A percentile compares a stretch with the other conserved stretches of the same genome.
Conservation (phyloP, 23 tunicate species). For the Halocynthia aurantium region DNA sequence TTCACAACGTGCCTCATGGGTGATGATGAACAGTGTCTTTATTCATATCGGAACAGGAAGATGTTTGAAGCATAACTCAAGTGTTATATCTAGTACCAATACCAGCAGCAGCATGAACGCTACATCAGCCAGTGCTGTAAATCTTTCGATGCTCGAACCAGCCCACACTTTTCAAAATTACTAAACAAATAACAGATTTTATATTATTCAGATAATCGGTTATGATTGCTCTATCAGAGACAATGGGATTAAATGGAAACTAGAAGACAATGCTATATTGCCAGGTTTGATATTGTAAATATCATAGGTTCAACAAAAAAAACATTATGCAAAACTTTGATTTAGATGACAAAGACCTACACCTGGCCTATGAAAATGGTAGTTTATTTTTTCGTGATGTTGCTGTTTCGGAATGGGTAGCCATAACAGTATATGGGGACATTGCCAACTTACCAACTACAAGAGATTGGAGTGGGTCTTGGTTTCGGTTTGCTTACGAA, state of each 20-base stretch:
- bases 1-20: neutral
- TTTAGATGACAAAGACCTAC: neutral
- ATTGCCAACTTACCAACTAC: slow-evolving; percentile 4
- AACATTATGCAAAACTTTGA: too few species aligned
- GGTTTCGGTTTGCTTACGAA: slow-evolving; percentile 9
- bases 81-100: too few species aligned
- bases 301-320: neutral
- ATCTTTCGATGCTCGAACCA: too few species aligned
- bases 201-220: neutral
- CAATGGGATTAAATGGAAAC: neutral
- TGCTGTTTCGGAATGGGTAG: slow-evolving; percentile 15
- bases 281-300: neutral
- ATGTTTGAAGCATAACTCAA: neutral
- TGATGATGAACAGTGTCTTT: neutral
- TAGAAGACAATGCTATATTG: neutral
- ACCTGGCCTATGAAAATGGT: slow-evolving; percentile 6
- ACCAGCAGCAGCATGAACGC: too few species aligned
- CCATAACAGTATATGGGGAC: slow-evolving; percentile 13
- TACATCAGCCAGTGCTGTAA: too few species aligned
- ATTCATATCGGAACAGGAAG: neutral
- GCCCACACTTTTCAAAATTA: neutral
- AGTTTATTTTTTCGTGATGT: slow-evolving; percentile 20
- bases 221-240: neutral
- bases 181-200: neutral
- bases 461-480: slow-evolving; percentile 30